Conservation (phyloP, 2,113 vertebrate species). For the Mirza zaza region DNA sequence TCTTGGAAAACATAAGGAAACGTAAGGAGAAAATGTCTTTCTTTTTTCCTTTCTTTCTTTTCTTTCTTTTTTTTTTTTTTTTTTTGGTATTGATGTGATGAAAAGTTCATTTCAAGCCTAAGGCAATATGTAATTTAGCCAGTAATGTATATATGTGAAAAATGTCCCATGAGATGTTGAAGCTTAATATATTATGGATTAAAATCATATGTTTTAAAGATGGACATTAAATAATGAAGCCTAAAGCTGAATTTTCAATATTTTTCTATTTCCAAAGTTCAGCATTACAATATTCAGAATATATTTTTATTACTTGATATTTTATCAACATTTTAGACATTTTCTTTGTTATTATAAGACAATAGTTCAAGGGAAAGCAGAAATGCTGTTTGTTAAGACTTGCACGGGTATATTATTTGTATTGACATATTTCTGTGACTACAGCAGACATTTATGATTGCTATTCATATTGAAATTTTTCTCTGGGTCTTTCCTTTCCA, state of each 20-base stretch:
- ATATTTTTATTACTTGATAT: not conserved
- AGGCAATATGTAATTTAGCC: not conserved
- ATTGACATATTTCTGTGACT: not conserved
- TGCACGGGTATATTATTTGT: not conserved
- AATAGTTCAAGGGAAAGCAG: not conserved
- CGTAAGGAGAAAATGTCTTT: too few species aligned
- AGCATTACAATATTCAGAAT: not conserved
- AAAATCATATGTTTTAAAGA: not conserved
- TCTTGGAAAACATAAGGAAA: not conserved
- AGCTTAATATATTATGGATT: not conserved
- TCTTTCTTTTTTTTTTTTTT: not conserved
- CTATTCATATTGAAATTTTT: not conserved
- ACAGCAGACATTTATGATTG: not conserved
- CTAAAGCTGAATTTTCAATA: not conserved
- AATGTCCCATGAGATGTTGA: not conserved
- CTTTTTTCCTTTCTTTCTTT: not conserved
- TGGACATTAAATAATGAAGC: not conserved
- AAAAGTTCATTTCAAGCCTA: not conserved
- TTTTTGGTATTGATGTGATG: not conserved
- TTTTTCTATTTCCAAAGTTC: not conserved
- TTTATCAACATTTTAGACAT: not conserved
- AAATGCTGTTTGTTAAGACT: conserved; percentile 11
- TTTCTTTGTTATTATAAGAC: not conserved
- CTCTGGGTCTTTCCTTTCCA: not conserved
- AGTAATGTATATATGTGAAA: not conserved